These are phyloP conservation scores for Triplophysa rosa DNA, from an alignment of 2,113 vertebrate species.

Conservation along the genomic window DNA sequence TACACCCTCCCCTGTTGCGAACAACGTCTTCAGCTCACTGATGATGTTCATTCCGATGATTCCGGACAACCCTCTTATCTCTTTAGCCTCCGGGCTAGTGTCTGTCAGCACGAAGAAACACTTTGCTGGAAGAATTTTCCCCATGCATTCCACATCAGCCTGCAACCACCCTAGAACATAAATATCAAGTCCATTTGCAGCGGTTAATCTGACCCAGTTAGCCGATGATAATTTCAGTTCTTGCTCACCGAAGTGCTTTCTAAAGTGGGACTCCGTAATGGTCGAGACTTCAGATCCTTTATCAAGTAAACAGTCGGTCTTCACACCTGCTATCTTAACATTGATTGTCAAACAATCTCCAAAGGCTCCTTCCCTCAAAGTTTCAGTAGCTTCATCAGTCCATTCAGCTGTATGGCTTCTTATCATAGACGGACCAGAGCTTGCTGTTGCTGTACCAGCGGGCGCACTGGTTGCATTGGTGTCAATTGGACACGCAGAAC, in stretches of 20 bases:
- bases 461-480: too few species aligned
- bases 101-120: background rate
- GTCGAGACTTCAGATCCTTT: background rate
- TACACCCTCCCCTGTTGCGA: too few species aligned
- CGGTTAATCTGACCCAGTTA: background rate
- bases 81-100: background rate
- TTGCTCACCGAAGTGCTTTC: background rate
- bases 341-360: too few species aligned
- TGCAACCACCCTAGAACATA: background rate
- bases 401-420: too few species aligned
- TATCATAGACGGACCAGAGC: too few species aligned
- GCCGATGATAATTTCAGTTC: background rate
- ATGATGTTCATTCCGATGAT: background rate
- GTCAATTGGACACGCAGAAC: too few species aligned
- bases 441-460: too few species aligned
- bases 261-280: background rate
- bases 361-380: too few species aligned
- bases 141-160: background rate
- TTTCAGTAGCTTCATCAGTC: too few species aligned
- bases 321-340: background rate
- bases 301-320: background rate
- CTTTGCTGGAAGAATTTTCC: background rate
- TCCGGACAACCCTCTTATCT: background rate
- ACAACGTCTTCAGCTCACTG: background rate
- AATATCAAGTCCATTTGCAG: background rate